These are phyloP conservation scores for Colostygia pectinataria DNA, from an alignment of 2,888 invertebrate species.

Conservation along the genomic window DNA sequence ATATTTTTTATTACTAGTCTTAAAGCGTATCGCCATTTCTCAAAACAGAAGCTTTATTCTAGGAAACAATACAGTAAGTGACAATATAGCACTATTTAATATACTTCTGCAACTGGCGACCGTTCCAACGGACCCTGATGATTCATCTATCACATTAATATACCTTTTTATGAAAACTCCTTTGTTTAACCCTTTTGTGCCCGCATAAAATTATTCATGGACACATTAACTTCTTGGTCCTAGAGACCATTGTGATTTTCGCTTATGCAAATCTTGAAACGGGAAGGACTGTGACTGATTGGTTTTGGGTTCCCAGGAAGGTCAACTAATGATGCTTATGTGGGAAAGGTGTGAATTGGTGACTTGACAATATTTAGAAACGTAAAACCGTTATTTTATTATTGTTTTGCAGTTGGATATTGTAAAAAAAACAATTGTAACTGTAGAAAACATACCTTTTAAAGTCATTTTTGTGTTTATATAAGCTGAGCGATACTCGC, in stretches of 20 bases:
- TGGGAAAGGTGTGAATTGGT: slow-evolving; percentile 47
- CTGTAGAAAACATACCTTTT: no score
- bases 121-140: slow-evolving; percentile 72
- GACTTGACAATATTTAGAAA: slow-evolving; percentile 35
- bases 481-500: no score
- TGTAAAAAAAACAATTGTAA: no score
- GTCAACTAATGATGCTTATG: slow-evolving; percentile 56
- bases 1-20: no score
- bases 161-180: slow-evolving; percentile 63
- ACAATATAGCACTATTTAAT: slow-evolving; percentile 33
- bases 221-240: slow-evolving; percentile 73
- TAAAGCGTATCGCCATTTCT: slow-evolving; percentile 23
- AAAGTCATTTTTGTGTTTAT: no score
- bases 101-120: slow-evolving; percentile 45
- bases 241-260: slow-evolving; percentile 73
- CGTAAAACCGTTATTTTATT: slow-evolving; percentile 10
- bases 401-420: slow-evolving; percentile 32
- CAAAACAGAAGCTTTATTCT: slow-evolving; percentile 5
- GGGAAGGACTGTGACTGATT: slow-evolving; percentile 75
- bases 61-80: slow-evolving; percentile 18
- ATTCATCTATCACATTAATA: slow-evolving; percentile 75
- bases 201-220: slow-evolving; percentile 65
- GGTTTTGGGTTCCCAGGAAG: slow-evolving; percentile 62
- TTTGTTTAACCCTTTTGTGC: slow-evolving; percentile 77
- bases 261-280: slow-evolving; percentile 69